Percentiles rank a stretch among this genome's conserved stretches.
phyloP scores from a whole-genome alignment of 2,797 vertebrate genomes.

The Tachyglossus aculeatus region DNA sequence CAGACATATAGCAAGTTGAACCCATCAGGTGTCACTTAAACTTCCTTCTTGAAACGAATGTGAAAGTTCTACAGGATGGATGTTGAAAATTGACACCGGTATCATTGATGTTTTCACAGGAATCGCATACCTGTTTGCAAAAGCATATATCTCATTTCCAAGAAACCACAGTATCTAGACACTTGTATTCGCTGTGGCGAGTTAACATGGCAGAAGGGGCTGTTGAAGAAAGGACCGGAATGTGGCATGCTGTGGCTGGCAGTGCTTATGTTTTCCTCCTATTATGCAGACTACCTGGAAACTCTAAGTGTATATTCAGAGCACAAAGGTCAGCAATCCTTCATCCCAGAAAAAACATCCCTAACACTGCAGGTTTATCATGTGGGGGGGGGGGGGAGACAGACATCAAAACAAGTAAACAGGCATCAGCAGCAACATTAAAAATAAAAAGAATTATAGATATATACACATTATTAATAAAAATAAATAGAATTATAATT shows the following conservation, averaged over 20 bases:
- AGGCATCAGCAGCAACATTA: no score
- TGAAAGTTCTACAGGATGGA: neutral
- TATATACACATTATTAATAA: no score
- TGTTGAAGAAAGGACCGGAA: constrained; percentile 91
- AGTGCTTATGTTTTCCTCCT: constrained; percentile 90
- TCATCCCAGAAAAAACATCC: no score
- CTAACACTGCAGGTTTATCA: no score
- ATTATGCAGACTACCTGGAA: constrained; percentile 88
- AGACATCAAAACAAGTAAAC: no score
- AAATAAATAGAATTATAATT: no score
- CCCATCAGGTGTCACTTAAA: neutral
- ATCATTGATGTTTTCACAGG: constrained; percentile 73
- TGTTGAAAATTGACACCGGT: constrained; percentile 23
- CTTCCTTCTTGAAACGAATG: neutral
- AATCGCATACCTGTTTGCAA: constrained; percentile 89
- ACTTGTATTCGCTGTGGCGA: constrained; percentile 88
- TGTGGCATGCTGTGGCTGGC: constrained; percentile 88
- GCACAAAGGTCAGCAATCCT: constrained; percentile 81
- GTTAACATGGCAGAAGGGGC: constrained; percentile 88
- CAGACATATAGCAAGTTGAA: constrained; percentile 31
- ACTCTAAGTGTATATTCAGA: constrained; percentile 88
- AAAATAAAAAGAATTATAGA: no score
- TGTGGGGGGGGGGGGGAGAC: no score
- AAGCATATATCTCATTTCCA: constrained; percentile 89
- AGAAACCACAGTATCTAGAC: constrained; percentile 89